Evolutionary conservation across 2,888 invertebrate genomes (phyloP).

Genomic region (Lochmaea capreae): DNA sequence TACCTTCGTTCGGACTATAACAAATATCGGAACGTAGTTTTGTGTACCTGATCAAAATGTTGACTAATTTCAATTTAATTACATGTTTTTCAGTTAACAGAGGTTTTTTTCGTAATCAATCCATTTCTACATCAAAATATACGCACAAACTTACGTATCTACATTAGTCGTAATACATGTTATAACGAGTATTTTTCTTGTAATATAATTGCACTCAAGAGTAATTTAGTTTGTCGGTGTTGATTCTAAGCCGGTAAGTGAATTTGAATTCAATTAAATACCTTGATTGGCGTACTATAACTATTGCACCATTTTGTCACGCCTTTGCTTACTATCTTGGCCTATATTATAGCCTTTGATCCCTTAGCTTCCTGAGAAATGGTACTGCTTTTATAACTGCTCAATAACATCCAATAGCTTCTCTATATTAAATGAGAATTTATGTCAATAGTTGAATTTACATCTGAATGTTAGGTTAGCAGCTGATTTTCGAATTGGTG

Average conservation of each 20-base stretch:
- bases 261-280: neutral
- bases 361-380: conserved; percentile 6
- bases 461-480: neutral
- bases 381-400: neutral
- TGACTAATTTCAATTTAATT: conserved; percentile 40
- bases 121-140: conserved; percentile 19
- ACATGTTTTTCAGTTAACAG: conserved; percentile 42
- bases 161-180: conserved; percentile 24
- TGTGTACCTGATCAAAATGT: conserved; percentile 56
- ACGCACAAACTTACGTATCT: conserved; percentile 47
- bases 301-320: conserved; percentile 27
- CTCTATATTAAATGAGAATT: too few species aligned
- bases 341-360: conserved; percentile 34
- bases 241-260: conserved; percentile 37
- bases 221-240: conserved; percentile 26
- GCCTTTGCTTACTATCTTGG: conserved; percentile 42
- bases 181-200: conserved; percentile 31
- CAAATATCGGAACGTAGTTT: conserved; percentile 46
- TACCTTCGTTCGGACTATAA: conserved; percentile 59
- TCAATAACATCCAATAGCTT: too few species aligned
- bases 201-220: conserved; percentile 33
- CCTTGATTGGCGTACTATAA: neutral
- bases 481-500: conserved; percentile 7
- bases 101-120: conserved; percentile 20
- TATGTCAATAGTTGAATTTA: neutral